Conservation (phyloP, 2,797 vertebrate genomes). For the Helicolenus hilgendorfi region DNA sequence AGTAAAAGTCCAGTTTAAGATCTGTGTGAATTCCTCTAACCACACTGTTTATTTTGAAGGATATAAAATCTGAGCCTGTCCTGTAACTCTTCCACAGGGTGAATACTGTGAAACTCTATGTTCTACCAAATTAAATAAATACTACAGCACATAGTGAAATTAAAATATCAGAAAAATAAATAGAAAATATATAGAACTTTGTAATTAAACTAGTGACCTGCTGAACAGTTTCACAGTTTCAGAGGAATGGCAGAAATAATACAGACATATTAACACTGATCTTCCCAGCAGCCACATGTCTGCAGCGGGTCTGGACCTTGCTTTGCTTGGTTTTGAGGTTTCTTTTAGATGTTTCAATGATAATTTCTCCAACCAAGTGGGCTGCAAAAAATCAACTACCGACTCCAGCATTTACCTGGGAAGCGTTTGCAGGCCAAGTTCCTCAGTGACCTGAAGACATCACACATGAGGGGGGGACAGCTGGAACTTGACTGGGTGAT, state of each 20-base stretch:
- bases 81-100: background rate
- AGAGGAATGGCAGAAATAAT: background rate
- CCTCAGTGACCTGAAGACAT: conserved; percentile 96
- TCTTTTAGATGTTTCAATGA: background rate
- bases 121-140: background rate
- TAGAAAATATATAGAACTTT: background rate
- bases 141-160: background rate
- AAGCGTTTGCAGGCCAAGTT: conserved; percentile 96
- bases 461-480: conserved; percentile 98
- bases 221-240: background rate
- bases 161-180: background rate
- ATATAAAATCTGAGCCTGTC: background rate
- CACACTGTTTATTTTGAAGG: background rate
- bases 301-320: background rate
- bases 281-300: background rate
- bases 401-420: conserved; percentile 91
- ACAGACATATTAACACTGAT: background rate
- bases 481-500: conserved; percentile 97
- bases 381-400: background rate
- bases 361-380: background rate
- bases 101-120: background rate
- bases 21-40: background rate
- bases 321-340: background rate
- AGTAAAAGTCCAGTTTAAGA: background rate
- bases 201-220: background rate